Conservation (phyloP, 2,888 invertebrate genomes). For the Saturnia japonica region DNA sequence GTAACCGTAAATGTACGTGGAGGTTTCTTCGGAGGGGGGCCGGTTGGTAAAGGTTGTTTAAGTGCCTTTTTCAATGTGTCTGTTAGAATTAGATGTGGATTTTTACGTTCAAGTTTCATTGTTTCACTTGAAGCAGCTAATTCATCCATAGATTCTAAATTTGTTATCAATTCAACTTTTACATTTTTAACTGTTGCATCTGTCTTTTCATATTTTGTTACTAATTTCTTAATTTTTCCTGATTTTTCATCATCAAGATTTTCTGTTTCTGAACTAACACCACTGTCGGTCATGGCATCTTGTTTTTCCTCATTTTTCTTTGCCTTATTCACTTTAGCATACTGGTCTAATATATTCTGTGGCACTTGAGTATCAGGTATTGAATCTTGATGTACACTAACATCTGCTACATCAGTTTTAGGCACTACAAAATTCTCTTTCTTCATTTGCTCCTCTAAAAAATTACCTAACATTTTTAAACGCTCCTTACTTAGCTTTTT, state of each 20-base stretch:
- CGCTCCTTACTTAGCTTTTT: conserved; percentile 68
- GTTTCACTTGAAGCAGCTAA: conserved; percentile 70
- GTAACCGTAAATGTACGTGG: conserved; percentile 83
- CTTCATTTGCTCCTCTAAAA: conserved; percentile 72
- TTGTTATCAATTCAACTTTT: conserved; percentile 42
- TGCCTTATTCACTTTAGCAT: conserved; percentile 70
- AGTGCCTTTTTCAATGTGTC: conserved; percentile 85
- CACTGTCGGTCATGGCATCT: conserved; percentile 75
- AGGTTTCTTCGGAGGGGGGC: conserved; percentile 89
- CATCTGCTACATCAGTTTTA: conserved; percentile 35
- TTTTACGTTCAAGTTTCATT: conserved; percentile 68
- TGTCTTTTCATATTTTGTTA: conserved; percentile 51
- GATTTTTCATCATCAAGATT: conserved; percentile 70
- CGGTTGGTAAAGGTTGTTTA: conserved; percentile 85
- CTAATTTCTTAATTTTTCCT: conserved; percentile 54
- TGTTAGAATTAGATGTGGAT: conserved; percentile 71
- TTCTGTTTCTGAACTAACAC: conserved; percentile 77
- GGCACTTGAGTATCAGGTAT: conserved; percentile 70
- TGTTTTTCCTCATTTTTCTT: conserved; percentile 60
- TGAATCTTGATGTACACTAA: conserved; percentile 39
- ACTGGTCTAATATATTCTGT: conserved; percentile 72
- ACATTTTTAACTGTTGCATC: conserved; percentile 29
- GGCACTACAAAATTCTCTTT: conserved; percentile 68
- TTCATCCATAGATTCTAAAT: conserved; percentile 60
- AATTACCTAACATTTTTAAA: conserved; percentile 63